Evolutionary conservation across 53 echinoderm and acorn worm genomes (phyloP).

Genomic region (Arbacia lixula): DNA sequence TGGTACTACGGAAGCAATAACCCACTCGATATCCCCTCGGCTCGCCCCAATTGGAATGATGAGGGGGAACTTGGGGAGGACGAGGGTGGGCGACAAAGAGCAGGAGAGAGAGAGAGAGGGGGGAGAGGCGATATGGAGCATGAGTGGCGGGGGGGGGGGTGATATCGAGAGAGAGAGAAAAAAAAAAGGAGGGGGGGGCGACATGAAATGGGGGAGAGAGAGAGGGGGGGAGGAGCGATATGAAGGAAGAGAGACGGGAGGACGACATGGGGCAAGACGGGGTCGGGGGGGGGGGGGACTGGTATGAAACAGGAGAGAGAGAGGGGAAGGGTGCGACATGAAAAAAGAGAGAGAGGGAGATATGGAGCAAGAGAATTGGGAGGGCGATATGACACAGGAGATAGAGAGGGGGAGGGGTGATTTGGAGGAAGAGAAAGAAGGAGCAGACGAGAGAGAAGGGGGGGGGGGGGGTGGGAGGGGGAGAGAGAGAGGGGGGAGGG

Average conservation of each 20-base stretch:
- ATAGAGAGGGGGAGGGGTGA: too few relatives aligned
- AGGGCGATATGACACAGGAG: background rate
- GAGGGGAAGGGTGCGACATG: background rate
- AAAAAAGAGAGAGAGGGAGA: background rate
- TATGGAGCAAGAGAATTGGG: background rate
- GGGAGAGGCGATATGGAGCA: background rate
- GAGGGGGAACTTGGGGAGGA: too few relatives aligned
- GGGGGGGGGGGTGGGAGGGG: background rate
- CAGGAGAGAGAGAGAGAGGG: too few relatives aligned
- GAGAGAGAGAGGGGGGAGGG: background rate
- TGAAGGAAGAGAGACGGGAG: background rate
- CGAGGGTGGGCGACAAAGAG: background rate
- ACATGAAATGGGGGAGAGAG: background rate
- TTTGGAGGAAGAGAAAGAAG: background rate
- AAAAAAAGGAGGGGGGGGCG: background rate
- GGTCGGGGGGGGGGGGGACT: background rate
- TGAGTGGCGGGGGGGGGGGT: background rate
- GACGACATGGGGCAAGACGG: too few relatives aligned
- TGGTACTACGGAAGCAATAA: too few relatives aligned
- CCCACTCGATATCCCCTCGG: too few relatives aligned
- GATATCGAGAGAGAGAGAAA: background rate
- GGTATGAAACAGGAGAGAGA: background rate
- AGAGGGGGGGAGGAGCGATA: background rate
- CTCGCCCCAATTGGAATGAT: too few relatives aligned
- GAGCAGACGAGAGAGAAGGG: background rate